Evolutionary conservation across 2,888 invertebrate genomes (phyloP), one percentile per base, ranked within the genome.

Genomic region (Gymnosoma rotundatum): DNA sequence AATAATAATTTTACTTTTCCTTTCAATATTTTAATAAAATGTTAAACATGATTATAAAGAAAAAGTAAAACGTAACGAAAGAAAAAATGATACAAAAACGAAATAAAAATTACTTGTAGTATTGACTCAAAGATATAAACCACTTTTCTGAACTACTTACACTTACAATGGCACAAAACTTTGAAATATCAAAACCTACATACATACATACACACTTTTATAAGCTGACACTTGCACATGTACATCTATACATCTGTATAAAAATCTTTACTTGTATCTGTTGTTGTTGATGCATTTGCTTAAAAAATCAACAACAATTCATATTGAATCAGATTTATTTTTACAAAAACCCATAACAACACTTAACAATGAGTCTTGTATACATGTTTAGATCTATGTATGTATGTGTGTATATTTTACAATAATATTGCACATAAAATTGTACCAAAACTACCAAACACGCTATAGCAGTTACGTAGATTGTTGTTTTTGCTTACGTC

Each of bases 401-500:
- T 58, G 20, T 32, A 14, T 42, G 42, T 42, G 42, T 10, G 12
- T 42, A 6, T 32, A 32, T 32, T 32, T 32, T 32, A 32, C 32
- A 32, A 32, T 6, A 18, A 1, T 45, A 38, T 69, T 52, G 52
- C 60, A 60, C 36, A 69, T 61, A 75, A 76, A 70, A 58, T 66
- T 52, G 66, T 64, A 72, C 64, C 64, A 76, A 61, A 82, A 61
- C 54, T 52, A 58, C 42, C 38, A 69, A 74, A 80, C 74, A 75
- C 69, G 63, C 81, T 32, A 32, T 58, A 54, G 42, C 76, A 78
- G 52, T 60, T 78, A 76, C 58, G 67, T 78, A 52, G 58, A 50
- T 74, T 75, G 67, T 64, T 79, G 75, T 66, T 67, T 61, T 58
- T 72, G 79, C 66, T 79, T 80, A 80, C 76, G 72, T 80, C 67